Conservation (phyloP, 1,140 invertebrate genomes). For the Heliconius nattereri region DNA sequence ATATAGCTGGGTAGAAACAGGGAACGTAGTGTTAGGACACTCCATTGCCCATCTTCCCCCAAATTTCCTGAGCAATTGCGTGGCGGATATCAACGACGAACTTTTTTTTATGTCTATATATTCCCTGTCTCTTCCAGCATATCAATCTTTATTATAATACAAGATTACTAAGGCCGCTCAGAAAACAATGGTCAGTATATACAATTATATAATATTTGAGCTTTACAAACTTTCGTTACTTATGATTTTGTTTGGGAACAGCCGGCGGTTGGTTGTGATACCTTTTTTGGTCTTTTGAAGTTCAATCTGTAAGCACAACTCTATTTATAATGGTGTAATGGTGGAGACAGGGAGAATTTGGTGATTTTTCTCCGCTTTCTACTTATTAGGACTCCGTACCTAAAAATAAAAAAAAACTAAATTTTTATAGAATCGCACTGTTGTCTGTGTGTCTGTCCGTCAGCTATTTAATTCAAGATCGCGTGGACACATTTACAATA, state of each 20-base stretch:
- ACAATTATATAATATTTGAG: conserved; percentile 42
- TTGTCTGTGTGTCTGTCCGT: no score
- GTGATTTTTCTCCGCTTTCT: not conserved
- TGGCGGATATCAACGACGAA: no score
- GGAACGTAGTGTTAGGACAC: no score
- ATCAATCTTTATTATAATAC: conserved; percentile 21
- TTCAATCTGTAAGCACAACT: not conserved
- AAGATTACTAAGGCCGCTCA: conserved; percentile 37
- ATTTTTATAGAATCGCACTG: no score
- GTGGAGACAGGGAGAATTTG: not conserved
- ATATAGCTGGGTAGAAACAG: no score
- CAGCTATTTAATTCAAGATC: no score
- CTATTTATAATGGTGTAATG: not conserved
- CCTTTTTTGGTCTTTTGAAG: not conserved
- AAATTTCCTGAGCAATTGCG: no score
- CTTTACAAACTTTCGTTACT: conserved; percentile 38
- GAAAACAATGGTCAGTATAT: conserved; percentile 48
- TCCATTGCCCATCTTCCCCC: no score
- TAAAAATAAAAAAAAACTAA: no score
- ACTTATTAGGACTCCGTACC: no score
- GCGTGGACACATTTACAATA: no score
- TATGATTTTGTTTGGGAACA: conserved; percentile 34
- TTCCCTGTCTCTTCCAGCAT: conserved; percentile 27
- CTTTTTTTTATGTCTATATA: no score
- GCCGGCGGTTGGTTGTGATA: not conserved